A percentile compares a stretch with the other conserved stretches of the same genome.
Conservation (phyloP, 2,113 vertebrate genomes). For the Promerops cafer region DNA sequence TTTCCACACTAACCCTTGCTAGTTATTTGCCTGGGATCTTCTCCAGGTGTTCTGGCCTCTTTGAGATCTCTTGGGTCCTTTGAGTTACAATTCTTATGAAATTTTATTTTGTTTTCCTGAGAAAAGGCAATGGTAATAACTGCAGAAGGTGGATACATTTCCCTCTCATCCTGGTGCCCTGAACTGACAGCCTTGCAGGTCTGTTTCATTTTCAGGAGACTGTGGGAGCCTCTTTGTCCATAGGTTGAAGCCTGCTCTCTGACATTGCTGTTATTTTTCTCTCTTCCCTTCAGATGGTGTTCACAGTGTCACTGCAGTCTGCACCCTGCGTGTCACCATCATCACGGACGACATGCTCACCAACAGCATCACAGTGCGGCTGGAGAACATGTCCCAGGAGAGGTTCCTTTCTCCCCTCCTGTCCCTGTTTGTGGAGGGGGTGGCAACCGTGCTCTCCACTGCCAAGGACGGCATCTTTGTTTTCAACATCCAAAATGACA, state of each 20-base stretch:
- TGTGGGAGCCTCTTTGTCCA: fast-evolving
- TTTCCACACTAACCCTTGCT: neutral
- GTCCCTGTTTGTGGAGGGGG: slow-evolving; percentile 87
- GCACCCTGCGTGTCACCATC: slow-evolving; percentile 91
- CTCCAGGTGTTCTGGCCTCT: neutral
- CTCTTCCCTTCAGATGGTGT: slow-evolving; percentile 78
- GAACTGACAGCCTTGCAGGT: neutral
- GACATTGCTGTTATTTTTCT: neutral
- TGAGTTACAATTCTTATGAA: neutral
- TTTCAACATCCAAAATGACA: slow-evolving; percentile 96
- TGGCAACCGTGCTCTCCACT: slow-evolving; percentile 90
- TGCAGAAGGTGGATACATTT: neutral
- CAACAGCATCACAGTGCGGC: slow-evolving; percentile 95
- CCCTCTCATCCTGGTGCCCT: neutral
- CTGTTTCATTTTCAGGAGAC: neutral
- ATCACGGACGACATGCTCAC: slow-evolving; percentile 98
- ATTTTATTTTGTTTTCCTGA: neutral
- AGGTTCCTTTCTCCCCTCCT: slow-evolving; percentile 92
- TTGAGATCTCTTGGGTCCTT: neutral
- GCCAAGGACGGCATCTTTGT: slow-evolving; percentile 86
- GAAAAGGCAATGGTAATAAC: neutral
- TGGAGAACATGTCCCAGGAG: slow-evolving; percentile 99
- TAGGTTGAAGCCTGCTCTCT: neutral
- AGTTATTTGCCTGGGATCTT: neutral
- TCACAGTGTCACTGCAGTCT: slow-evolving; percentile 79